These are phyloP conservation scores for Fragum sueziense DNA, from an alignment of 2,888 invertebrate species.

Conservation along the genomic window DNA sequence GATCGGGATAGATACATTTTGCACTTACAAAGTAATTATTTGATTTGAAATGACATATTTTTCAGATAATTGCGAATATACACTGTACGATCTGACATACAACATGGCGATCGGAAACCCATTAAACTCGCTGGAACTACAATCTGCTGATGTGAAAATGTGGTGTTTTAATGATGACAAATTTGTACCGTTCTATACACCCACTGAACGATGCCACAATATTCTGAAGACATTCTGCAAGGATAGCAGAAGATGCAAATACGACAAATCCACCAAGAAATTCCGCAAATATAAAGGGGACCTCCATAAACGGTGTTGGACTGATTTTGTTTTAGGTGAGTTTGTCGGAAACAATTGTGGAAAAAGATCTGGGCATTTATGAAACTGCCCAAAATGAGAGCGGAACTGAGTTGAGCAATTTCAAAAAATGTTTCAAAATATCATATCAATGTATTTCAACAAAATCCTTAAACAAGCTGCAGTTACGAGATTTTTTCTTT, in stretches of 20 bases:
- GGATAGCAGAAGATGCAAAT: slow-evolving; percentile 61
- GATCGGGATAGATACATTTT: too few relatives aligned
- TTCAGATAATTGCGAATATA: slow-evolving; percentile 66
- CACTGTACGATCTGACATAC: slow-evolving; percentile 69
- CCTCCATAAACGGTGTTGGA: slow-evolving; percentile 73
- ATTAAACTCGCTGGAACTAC: slow-evolving; percentile 61
- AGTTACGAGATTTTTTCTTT: too few relatives aligned
- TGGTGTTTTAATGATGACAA: slow-evolving; percentile 65
- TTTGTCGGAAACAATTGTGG: too few relatives aligned
- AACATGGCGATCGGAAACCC: slow-evolving; percentile 64
- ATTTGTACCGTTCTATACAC: slow-evolving; percentile 62
- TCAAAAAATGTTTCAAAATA: too few relatives aligned
- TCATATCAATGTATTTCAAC: too few relatives aligned
- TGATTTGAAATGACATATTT: background rate
- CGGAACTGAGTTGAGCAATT: too few relatives aligned
- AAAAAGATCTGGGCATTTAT: too few relatives aligned
- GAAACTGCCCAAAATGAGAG: too few relatives aligned
- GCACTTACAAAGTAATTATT: too few relatives aligned
- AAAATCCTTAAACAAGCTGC: too few relatives aligned
- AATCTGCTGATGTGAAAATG: slow-evolving; percentile 56
- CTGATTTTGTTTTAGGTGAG: slow-evolving; percentile 66
- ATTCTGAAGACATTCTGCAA: slow-evolving; percentile 65
- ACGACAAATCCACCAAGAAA: slow-evolving; percentile 50
- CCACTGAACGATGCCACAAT: slow-evolving; percentile 57
- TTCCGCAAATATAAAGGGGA: slow-evolving; percentile 61